Base-by-base conservation (phyloP, 2,113 vertebrate genomes). In the Scalopus aquaticus region DNA sequence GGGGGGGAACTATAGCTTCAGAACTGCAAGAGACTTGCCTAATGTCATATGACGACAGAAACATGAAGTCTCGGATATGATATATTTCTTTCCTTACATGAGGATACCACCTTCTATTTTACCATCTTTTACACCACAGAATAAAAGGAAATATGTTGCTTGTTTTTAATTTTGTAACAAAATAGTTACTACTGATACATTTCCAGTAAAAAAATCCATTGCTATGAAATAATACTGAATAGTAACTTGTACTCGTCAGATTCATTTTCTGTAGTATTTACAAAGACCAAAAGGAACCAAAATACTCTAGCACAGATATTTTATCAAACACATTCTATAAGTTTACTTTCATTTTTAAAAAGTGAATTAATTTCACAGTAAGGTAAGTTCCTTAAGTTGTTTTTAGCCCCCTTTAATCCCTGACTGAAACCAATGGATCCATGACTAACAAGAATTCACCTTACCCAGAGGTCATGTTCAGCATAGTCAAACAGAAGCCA, bases 401-500 rank as follows among this genome's bases (percentile, higher is more conserved):
- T 93, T 51, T 37, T 22, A 83, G 60, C 84, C 19, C 60, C 37
- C 69, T 56, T 46, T 46, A 64, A 64, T 24, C 26, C 22, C 46
- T 73, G 24, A 78, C 30, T 85, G 39, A 79, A 97, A 69, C 64
- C 22, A 51, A 20, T 30, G 35, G 24, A 11, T 69, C 93, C 28
- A 37, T 56, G 82, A 78, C 88, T 82, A 88, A 76, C 92, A 97
- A 81, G 65, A 93, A 87, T 93, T 87, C 84, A 56, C 91, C 98
- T 99, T 99, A 99, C 99, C 99, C 99, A 99, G 96, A 99, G 99
- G 95, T 99, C 99, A 97, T 99, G 99, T 95, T 99, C 99, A 39
- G 99, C 99, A 64, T 99, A 99, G 98, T 99, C 99, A 97, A 99
- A 99, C 86, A 99, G 99, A 98, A 99, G 99, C 99, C 99, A 99